Base-by-base conservation (phyloP, 2,888 invertebrate species). In the Bugula neritina region DNA sequence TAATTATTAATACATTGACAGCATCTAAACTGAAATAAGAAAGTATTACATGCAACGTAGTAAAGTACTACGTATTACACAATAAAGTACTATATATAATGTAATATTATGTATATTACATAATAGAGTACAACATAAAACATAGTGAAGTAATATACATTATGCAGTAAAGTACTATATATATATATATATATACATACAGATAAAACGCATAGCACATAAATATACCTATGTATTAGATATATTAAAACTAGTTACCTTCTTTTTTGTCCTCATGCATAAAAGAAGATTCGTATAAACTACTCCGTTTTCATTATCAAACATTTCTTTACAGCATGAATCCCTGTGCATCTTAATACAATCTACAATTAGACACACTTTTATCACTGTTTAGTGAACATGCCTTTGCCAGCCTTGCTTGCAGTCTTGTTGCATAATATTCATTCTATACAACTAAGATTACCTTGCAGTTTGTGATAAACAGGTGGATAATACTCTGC, bases 341-440 rank as follows among this genome's bases (percentile, higher is more conserved):
- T 25, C 25, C 31, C 63, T 63, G n/a, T 63, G 63, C 63, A 63
- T 63, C 13, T 21, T n/a, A 1, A 63, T n/a, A 63, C 63, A 63
- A 13, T 63, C 63, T 63, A n/a, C 5, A 13, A 63, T 3, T n/a
- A 13, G 17, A 52, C 10, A 52, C n/a, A n/a, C n/a, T n/a, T n/a
- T n/a, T n/a, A n/a, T n/a, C n/a, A n/a, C n/a, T n/a, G n/a, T n/a
- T n/a, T n/a, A n/a, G n/a, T n/a, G n/a, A n/a, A n/a, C n/a, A n/a
- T n/a, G n/a, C n/a, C n/a, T n/a, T n/a, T n/a, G n/a, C n/a, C n/a
- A n/a, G n/a, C n/a, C n/a, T n/a, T n/a, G n/a, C n/a, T n/a, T n/a
- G n/a, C n/a, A n/a, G n/a, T n/a, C n/a, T n/a, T n/a, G n/a, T n/a
- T n/a, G n/a, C n/a, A n/a, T n/a, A n/a, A n/a, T n/a, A n/a, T n/a